Evolutionary conservation across 2,797 vertebrate genomes (phyloP).

Genomic region (Chiroxiphia lanceolata): DNA sequence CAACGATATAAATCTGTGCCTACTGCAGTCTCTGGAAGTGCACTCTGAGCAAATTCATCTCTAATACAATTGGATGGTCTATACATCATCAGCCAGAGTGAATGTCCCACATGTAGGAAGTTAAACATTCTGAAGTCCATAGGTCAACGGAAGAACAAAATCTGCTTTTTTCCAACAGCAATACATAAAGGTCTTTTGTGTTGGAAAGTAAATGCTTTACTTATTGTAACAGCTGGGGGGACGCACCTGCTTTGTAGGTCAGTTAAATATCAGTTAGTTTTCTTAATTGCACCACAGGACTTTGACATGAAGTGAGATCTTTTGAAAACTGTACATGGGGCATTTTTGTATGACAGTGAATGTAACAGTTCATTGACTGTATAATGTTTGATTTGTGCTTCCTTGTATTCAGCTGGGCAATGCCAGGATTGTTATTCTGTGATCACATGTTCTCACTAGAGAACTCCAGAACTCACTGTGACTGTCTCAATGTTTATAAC

Average conservation of each 20-base stretch:
- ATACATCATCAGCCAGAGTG: background rate
- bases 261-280: background rate
- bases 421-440: background rate
- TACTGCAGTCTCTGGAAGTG: background rate
- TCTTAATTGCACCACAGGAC: background rate
- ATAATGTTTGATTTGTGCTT: background rate
- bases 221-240: background rate
- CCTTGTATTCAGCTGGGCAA: background rate
- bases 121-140: background rate
- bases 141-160: constrained; percentile 5
- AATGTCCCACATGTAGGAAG: background rate
- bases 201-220: background rate
- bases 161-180: background rate
- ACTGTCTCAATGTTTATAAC: background rate
- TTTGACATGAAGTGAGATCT: background rate
- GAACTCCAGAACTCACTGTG: background rate
- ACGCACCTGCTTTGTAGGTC: background rate
- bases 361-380: background rate
- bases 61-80: background rate
- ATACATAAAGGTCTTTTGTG: background rate
- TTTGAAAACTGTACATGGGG: background rate
- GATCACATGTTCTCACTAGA: background rate
- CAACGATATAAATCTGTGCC: background rate
- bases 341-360: background rate
- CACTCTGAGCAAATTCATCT: background rate